Conservation (phyloP, 1,140 invertebrate species). For the Bacillus rossius region DNA sequence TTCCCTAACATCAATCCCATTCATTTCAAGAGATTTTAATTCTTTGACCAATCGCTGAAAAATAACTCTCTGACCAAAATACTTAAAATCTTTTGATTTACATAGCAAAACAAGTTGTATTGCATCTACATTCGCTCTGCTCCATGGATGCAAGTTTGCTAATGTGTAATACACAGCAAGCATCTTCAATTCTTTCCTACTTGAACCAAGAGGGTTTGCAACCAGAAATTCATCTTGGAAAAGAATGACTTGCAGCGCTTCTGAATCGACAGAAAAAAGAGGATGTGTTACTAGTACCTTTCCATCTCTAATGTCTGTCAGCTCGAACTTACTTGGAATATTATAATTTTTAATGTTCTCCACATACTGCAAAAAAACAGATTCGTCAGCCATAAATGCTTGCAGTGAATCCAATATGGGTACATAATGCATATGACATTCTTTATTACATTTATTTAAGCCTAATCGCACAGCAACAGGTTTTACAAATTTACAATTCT, state of each 20-base stretch:
- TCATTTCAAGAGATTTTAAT: background rate
- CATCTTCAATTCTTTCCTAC: constrained; percentile 1
- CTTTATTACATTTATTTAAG: constrained; percentile 7
- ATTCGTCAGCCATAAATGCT: constrained; percentile 1
- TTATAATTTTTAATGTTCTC: background rate
- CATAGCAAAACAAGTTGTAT: constrained; percentile 9
- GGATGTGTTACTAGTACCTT: background rate
- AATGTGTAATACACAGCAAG: constrained; percentile 5
- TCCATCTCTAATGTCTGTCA: constrained; percentile 7
- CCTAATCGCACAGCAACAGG: background rate
- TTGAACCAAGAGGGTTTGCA: constrained; percentile 6
- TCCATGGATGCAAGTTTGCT: constrained; percentile 10
- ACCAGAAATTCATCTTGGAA: constrained; percentile 8
- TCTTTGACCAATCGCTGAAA: too few relatives aligned
- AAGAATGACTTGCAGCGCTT: constrained; percentile 10
- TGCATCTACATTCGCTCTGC: constrained; percentile 2
- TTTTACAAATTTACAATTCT: constrained; percentile 1
- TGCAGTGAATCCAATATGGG: background rate
- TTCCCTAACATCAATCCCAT: background rate
- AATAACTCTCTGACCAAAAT: too few relatives aligned
- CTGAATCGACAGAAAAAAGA: constrained; percentile 3
- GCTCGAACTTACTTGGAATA: background rate
- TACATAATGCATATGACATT: constrained; percentile 10
- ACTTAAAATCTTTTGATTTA: background rate
- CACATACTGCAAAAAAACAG: constrained; percentile 2